Evolutionary conservation across 2,888 invertebrate genomes (phyloP).

Genomic region (Entomobrya multifasciata): DNA sequence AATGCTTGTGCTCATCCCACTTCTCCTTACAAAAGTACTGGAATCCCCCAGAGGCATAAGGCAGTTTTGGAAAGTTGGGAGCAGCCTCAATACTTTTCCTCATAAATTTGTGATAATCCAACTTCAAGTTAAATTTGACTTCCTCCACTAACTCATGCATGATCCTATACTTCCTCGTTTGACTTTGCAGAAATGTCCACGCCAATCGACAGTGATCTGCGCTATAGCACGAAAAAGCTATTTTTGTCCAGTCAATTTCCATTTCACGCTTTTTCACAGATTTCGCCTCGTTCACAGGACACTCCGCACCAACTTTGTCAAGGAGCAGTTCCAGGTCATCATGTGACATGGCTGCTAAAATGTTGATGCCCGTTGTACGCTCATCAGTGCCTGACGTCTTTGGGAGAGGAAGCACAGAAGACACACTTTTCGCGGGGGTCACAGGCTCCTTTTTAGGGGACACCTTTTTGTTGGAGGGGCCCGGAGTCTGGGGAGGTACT

Average conservation of each 20-base stretch:
- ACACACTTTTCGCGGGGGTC: too few species aligned
- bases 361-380: not conserved
- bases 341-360: conserved; percentile 46
- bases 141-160: conserved; percentile 76
- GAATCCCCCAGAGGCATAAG: conserved; percentile 46
- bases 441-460: too few species aligned
- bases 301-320: conserved; percentile 51
- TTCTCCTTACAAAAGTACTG: conserved; percentile 62
- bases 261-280: conserved; percentile 14
- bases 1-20: conserved; percentile 62
- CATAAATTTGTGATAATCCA: conserved; percentile 33
- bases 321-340: conserved; percentile 64
- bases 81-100: conserved; percentile 57
- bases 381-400: not conserved
- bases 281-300: conserved; percentile 60
- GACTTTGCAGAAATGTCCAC: conserved; percentile 68
- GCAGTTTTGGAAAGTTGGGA: conserved; percentile 74
- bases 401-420: too few species aligned
- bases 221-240: conserved; percentile 72
- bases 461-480: not conserved
- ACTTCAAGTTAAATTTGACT: conserved; percentile 53
- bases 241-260: conserved; percentile 72
- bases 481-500: not conserved
- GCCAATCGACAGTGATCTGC: conserved; percentile 65
- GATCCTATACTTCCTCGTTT: conserved; percentile 72